Conservation (phyloP, 2,797 vertebrate genomes). For the Cetoscarus ocellatus region DNA sequence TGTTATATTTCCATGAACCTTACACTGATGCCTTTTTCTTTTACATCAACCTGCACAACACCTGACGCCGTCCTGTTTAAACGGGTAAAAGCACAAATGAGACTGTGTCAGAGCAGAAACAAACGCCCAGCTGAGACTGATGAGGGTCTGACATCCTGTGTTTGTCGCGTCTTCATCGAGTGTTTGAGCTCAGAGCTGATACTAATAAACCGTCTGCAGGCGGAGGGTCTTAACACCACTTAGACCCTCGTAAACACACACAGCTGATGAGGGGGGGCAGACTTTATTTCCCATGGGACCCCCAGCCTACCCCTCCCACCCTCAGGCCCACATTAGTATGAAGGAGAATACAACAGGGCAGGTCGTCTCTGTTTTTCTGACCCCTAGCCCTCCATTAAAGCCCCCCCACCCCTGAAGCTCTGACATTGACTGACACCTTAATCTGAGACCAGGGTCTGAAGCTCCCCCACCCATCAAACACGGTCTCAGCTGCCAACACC, state of each 20-base stretch:
- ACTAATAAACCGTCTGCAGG: conserved; percentile 35
- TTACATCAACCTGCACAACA: too few relatives aligned
- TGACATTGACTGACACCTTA: too few relatives aligned
- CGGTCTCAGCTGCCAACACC: too few relatives aligned
- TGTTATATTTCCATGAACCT: too few relatives aligned
- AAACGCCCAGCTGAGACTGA: neutral
- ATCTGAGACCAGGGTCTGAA: too few relatives aligned
- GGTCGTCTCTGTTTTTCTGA: conserved; percentile 18
- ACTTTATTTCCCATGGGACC: conserved; percentile 52
- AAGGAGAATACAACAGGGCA: conserved; percentile 27
- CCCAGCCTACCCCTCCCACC: conserved; percentile 1
- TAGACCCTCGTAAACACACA: conserved; percentile 48
- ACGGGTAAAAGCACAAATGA: too few relatives aligned
- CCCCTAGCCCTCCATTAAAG: too few relatives aligned
- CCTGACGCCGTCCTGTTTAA: too few relatives aligned
- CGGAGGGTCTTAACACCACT: conserved; percentile 41
- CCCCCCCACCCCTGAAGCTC: neutral
- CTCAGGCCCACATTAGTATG: conserved; percentile 20
- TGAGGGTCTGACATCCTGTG: conserved; percentile 5
- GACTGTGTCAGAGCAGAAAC: too few relatives aligned
- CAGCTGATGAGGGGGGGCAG: conserved; percentile 24
- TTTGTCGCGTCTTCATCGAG: neutral
- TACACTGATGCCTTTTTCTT: too few relatives aligned
- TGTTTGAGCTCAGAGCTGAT: conserved; percentile 17
- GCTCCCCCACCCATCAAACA: too few relatives aligned